A percentile compares a stretch with the other conserved stretches of the same genome.
These are phyloP conservation scores for Lapara coniferarum DNA, from an alignment of 2,888 invertebrate species.

Conservation along the genomic window DNA sequence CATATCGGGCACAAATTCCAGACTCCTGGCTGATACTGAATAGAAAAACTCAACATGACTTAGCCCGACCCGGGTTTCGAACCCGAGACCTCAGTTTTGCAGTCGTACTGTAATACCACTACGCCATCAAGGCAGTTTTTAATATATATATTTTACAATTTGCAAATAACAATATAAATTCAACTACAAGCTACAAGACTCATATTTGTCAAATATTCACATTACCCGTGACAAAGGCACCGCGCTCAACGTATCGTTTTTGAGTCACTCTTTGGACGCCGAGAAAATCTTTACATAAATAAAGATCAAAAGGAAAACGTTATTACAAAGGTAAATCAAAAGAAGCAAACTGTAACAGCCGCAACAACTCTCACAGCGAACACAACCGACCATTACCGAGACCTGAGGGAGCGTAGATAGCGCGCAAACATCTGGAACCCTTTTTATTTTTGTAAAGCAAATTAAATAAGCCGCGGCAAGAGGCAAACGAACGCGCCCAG, in stretches of 20 bases:
- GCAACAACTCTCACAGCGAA: conserved; percentile 7
- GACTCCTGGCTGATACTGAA: too few relatives aligned
- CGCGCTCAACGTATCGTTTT: too few relatives aligned
- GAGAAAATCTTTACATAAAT: background rate
- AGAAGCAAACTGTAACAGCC: background rate
- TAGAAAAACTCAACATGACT: too few relatives aligned
- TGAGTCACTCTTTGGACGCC: background rate
- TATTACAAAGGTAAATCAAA: conserved; percentile 15
- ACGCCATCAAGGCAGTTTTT: too few relatives aligned
- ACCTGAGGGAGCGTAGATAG: conserved; percentile 12
- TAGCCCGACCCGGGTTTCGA: too few relatives aligned
- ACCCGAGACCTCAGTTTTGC: too few relatives aligned
- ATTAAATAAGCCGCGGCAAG: conserved; percentile 19
- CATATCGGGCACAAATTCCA: too few relatives aligned
- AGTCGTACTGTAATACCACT: too few relatives aligned
- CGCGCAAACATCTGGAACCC: background rate
- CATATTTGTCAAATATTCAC: too few relatives aligned
- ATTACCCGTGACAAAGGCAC: background rate
- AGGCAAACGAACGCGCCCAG: background rate
- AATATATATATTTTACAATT: too few relatives aligned
- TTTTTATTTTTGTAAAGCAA: conserved; percentile 24
- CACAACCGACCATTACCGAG: conserved; percentile 4
- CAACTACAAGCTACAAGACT: too few relatives aligned
- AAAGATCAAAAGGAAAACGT: background rate
- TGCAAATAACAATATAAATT: too few relatives aligned